These are phyloP conservation scores for Morpho achilles DNA, from an alignment of 2,888 invertebrate species.

Conservation along the genomic window DNA sequence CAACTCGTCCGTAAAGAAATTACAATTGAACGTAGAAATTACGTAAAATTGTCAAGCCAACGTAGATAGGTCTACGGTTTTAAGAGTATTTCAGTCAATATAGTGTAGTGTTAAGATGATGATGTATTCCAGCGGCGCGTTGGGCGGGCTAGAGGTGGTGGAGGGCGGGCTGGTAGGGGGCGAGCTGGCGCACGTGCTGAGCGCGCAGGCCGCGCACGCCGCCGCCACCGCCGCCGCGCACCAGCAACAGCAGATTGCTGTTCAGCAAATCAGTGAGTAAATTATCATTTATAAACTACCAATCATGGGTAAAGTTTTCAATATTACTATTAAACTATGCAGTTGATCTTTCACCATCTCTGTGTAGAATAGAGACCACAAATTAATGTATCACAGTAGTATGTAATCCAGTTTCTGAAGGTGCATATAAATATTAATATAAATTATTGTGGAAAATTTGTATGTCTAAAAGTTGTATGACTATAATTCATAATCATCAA, in stretches of 20 bases:
- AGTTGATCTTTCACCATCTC: no score
- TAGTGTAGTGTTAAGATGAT: constrained; percentile 61
- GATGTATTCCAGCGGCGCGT: constrained; percentile 78
- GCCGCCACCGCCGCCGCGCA: constrained; percentile 68
- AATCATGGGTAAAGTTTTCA: background rate
- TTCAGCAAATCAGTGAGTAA: constrained; percentile 66
- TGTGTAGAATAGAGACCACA: no score
- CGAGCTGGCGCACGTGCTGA: constrained; percentile 65
- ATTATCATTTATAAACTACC: constrained; percentile 1
- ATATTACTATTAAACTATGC: no score
- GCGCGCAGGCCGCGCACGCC: constrained; percentile 72
- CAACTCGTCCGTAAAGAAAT: constrained; percentile 28
- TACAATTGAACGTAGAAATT: constrained; percentile 18
- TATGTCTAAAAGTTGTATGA: no score
- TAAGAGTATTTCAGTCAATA: constrained; percentile 26
- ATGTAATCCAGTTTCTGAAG: no score
- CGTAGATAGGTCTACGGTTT: background rate
- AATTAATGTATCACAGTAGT: no score
- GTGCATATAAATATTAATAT: no score
- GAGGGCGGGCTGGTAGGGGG: constrained; percentile 65
- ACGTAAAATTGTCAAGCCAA: constrained; percentile 26
- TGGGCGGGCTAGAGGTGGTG: constrained; percentile 72
- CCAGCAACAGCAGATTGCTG: constrained; percentile 63
- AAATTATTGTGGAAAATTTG: no score
- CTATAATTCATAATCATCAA: no score